Evolutionary conservation across 2,113 vertebrate genomes (phyloP).

Genomic region (Datnioides undecimradiatus): DNA sequence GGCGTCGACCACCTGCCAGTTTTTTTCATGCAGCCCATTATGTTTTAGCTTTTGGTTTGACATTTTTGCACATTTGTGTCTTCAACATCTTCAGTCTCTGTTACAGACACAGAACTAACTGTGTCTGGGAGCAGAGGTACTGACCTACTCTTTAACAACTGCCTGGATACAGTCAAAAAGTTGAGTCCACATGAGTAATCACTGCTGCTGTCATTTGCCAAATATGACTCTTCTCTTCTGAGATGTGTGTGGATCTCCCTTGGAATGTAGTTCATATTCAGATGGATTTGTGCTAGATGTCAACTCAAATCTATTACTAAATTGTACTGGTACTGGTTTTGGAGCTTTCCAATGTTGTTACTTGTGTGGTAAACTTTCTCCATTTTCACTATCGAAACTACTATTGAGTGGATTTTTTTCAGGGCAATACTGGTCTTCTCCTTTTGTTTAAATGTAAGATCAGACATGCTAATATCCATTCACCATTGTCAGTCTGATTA

Average conservation of each 20-base stretch:
- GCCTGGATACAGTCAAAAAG: constrained; percentile 1
- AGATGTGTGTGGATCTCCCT: neutral
- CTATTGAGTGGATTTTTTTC: neutral
- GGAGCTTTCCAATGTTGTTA: rapidly evolving
- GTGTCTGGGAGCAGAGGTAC: rapidly evolving
- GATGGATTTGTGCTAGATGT: neutral
- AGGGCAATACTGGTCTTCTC: neutral
- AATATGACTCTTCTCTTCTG: neutral
- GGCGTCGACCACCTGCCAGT: neutral
- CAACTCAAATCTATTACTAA: rapidly evolving
- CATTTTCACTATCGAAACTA: neutral
- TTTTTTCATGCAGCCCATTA: neutral
- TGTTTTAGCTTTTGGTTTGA: rapidly evolving
- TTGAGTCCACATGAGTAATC: constrained; percentile 51
- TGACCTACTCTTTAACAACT: neutral
- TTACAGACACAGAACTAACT: neutral
- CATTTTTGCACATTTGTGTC: neutral
- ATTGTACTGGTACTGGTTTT: too few relatives aligned
- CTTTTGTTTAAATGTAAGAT: constrained; percentile 20
- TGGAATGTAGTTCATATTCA: neutral
- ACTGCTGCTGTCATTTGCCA: too few relatives aligned
- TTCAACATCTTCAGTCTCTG: neutral
- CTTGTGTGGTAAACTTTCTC: neutral
- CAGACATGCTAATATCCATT: neutral
- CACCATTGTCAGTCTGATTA: neutral